These are phyloP conservation scores for Peribatodes rhomboidaria DNA, from an alignment of 2,888 invertebrate genomes.

Conservation along the genomic window DNA sequence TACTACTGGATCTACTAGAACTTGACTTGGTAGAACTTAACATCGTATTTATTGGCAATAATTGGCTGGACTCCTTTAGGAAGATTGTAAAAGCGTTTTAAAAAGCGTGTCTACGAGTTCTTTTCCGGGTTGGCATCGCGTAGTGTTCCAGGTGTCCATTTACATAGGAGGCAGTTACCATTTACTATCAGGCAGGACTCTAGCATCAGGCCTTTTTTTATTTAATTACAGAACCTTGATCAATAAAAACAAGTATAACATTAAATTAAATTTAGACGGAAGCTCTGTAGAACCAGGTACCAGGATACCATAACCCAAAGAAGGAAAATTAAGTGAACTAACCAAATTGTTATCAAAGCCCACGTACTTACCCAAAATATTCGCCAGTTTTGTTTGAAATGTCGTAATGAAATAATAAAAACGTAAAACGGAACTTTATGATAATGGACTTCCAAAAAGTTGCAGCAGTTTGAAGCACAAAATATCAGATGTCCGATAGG, in stretches of 20 bases:
- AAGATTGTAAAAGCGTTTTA: too few species aligned
- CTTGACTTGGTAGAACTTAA: too few species aligned
- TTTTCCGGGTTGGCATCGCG: too few species aligned
- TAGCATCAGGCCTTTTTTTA: too few species aligned
- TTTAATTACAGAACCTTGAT: background rate
- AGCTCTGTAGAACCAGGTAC: background rate
- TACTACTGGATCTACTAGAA: too few species aligned
- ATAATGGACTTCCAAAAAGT: slow-evolving; percentile 47
- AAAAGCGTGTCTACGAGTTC: too few species aligned
- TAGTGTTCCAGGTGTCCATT: too few species aligned
- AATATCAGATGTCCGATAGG: slow-evolving; percentile 51
- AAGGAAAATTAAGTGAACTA: slow-evolving; percentile 42
- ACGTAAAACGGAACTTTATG: slow-evolving; percentile 66
- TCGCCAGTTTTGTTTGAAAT: slow-evolving; percentile 36
- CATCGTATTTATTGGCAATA: too few species aligned
- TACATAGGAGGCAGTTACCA: too few species aligned
- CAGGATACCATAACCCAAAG: slow-evolving; percentile 36
- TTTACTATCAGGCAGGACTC: too few species aligned
- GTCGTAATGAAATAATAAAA: slow-evolving; percentile 68
- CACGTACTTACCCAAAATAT: slow-evolving; percentile 35
- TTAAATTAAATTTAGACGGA: background rate
- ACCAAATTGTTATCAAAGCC: slow-evolving; percentile 14
- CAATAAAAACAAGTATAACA: background rate
- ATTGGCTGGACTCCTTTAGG: too few species aligned
- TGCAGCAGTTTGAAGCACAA: slow-evolving; percentile 54